phyloP scores from a whole-genome alignment of 2,797 vertebrate species.

The Chiroxiphia lanceolata region DNA sequence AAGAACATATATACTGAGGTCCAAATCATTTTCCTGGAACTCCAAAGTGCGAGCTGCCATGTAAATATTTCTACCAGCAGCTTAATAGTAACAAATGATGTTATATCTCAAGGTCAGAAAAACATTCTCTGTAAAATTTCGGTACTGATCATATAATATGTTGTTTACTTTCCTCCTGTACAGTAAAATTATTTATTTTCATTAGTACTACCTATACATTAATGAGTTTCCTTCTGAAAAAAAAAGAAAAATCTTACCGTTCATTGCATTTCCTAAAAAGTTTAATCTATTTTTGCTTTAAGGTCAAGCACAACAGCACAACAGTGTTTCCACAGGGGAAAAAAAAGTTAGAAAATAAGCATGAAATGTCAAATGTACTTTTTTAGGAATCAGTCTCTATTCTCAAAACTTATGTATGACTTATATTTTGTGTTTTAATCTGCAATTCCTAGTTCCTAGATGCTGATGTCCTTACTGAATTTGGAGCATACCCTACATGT shows the following conservation, averaged over 20 bases:
- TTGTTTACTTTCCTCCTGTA: not conserved
- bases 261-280: not conserved
- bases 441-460: not conserved
- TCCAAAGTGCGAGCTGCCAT: constrained; percentile 19
- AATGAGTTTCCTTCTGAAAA: not conserved
- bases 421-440: not conserved
- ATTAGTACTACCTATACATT: not conserved
- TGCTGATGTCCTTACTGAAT: not conserved
- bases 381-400: not conserved
- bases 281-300: not conserved
- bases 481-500: not conserved
- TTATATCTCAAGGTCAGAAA: constrained; percentile 22
- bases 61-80: constrained; percentile 22
- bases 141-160: not conserved
- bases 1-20: not conserved
- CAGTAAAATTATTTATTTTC: not conserved
- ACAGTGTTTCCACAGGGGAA: not conserved
- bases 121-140: not conserved
- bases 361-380: not conserved
- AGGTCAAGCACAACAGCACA: not conserved
- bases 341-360: not conserved
- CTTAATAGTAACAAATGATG: constrained; percentile 40
- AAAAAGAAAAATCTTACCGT: not conserved
- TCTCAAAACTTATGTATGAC: not conserved
- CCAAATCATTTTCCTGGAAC: constrained; percentile 21